Evolutionary conservation across 2,888 invertebrate species (phyloP).

Genomic region (Holacanthella duospinosa): DNA sequence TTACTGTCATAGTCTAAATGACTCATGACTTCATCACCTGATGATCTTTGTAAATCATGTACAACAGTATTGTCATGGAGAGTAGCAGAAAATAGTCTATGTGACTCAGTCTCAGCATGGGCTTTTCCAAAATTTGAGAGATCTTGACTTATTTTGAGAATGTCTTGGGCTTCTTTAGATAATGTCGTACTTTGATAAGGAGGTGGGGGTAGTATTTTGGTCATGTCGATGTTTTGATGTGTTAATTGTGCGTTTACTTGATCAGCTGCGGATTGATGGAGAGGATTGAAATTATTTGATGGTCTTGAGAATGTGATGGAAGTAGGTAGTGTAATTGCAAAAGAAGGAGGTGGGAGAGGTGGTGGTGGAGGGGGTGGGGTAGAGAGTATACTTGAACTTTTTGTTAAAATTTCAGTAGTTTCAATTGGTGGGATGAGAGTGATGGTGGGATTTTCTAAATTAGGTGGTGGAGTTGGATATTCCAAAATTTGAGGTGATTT

Average conservation of each 20-base stretch:
- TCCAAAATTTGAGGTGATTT: conserved; percentile 43
- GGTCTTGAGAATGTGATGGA: conserved; percentile 32
- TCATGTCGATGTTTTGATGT: too few species aligned
- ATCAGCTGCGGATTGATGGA: background rate
- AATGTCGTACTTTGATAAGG: conserved; percentile 11
- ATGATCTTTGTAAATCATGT: too few species aligned
- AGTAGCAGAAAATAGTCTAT: background rate
- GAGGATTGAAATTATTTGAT: conserved; percentile 5
- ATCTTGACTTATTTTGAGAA: conserved; percentile 33
- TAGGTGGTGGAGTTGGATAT: conserved; percentile 11
- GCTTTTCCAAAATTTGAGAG: conserved; percentile 26
- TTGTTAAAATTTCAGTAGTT: background rate
- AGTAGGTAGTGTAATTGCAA: conserved; percentile 39
- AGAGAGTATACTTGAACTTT: conserved; percentile 33
- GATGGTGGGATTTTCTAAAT: conserved; percentile 15
- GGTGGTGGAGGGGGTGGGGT: conserved; percentile 44
- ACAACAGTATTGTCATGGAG: background rate
- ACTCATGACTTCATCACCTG: background rate
- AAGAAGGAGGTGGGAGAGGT: conserved; percentile 40
- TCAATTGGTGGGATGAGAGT: conserved; percentile 11
- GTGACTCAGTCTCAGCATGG: conserved; percentile 13
- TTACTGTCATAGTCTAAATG: conserved; percentile 14
- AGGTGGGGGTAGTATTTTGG: background rate
- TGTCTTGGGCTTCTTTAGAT: conserved; percentile 35
- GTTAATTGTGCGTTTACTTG: too few species aligned